Evolutionary conservation across 2,888 invertebrate species (phyloP), one percentile per base, ranked within the genome.

Genomic region (Microctonus aethiopoides): DNA sequence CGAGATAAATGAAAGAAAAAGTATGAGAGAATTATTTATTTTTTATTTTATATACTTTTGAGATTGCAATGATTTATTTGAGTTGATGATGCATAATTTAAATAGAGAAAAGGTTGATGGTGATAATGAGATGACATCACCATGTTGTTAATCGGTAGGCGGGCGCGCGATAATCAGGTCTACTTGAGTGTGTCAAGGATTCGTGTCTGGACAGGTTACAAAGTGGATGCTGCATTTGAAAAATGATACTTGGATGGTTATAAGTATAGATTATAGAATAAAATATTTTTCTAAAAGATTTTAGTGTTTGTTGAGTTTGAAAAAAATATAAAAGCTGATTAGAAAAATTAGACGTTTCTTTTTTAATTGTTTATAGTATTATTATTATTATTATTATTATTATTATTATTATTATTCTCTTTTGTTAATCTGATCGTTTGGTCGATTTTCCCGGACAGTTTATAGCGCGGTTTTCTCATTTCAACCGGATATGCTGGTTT

Each of bases 21-120:
- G 46, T 6, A 46, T 16, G 20, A 46, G 46, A 46, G 16, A 5
- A 9, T n/a, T n/a, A n/a, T n/a, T n/a, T n/a, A n/a, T n/a, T n/a
- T n/a, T n/a, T n/a, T n/a, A n/a, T n/a, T n/a, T n/a, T n/a, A 62
- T 9, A 3, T 1, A 7, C 20, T 46, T 9, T 72, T 74, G 74
- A 71, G 71, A 71, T 67, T 74, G 75, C 81, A 79, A 85, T 85
- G 83, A 84, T 84, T 85, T 84, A 85, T 85, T 83, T 82, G 79
- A 82, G 80, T 57, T 68, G 54, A n/a, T 63, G 62, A 71, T 20
- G 11, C 9, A 10, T n/a, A n/a, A n/a, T 54, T n/a, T n/a, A n/a
- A 24, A 26, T 5, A 13, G 2, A 26, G 24, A 54, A 41, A 13
- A 3, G 26, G 1, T 10, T 24, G 2, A n/a, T n/a, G n/a, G n/a